Base-by-base conservation (phyloP, 2,888 invertebrate genomes). In the Drosophila bunnanda region DNA sequence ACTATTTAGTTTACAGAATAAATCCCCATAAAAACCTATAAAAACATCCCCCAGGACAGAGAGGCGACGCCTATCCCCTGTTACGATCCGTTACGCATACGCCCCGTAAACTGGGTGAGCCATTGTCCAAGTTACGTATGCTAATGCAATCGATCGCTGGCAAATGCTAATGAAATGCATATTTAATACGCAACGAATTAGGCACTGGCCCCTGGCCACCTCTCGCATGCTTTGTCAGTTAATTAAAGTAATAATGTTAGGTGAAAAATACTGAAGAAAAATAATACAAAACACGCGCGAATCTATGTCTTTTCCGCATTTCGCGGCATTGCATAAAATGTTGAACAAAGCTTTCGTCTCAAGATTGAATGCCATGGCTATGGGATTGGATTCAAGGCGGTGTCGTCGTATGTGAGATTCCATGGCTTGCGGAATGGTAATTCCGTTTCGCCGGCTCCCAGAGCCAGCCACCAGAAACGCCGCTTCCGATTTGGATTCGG, bases 301-400 rank as follows among this genome's bases (percentile, higher is more conserved):
- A 77, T 78, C 71, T 73, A 67, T 86, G 83, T 76, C 69, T 75
- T 67, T 88, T 81, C 88, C 88, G 77, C 79, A 72, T 84, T 80
- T 71, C 54, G 61, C 60, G 55, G 39, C 34, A 48, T 69, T 82
- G 76, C 82, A 79, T 67, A 74, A 74, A 66, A 71, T 75, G 72
- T 78, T 75, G 76, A 70, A 62, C 77, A 62, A 58, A 73, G 60
- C 46, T 53, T 32, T 59, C 43, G 25, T 46, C 65, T 36, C 20
- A 43, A 55, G 50, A 55, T 54, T 50, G 55, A 53, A 66, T 44
- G 20, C 43, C 20, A 36, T 25, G 25, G 4, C 38, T 59, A 39
- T 25, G 43, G 36, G 36, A 62, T 79, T 50, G 43, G 22, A 59
- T 46, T 39, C 13, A 17, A 68, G 54, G 66, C 46, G 58, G 28